Evolutionary conservation across 2,888 invertebrate genomes (phyloP).

Genomic region (Napeogenes sylphis): DNA sequence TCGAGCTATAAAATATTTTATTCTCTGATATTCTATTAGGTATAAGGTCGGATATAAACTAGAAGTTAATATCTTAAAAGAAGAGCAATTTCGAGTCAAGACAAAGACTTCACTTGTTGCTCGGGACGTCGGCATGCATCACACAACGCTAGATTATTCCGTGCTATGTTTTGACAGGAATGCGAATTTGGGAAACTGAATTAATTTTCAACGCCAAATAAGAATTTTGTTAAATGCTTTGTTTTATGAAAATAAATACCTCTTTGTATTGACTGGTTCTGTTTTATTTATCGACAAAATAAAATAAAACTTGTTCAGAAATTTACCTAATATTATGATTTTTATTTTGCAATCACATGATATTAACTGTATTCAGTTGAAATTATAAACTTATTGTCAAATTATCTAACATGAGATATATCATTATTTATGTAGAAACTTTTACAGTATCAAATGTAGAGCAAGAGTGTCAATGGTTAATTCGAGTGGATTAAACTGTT

Average conservation of each 20-base stretch:
- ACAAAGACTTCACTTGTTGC: constrained; percentile 59
- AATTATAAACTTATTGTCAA: too few species aligned
- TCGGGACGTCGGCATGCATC: constrained; percentile 47
- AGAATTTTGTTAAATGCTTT: constrained; percentile 15
- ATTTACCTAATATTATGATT: too few species aligned
- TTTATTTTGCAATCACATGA: too few species aligned
- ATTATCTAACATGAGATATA: too few species aligned
- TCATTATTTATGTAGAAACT: too few species aligned
- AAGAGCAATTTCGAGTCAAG: constrained; percentile 23
- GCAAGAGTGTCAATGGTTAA: neutral
- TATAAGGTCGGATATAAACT: constrained; percentile 3
- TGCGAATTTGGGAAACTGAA: constrained; percentile 25
- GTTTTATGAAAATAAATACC: too few species aligned
- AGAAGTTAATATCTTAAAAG: constrained; percentile 6
- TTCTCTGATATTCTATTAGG: constrained; percentile 1
- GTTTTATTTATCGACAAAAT: too few species aligned
- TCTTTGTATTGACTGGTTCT: too few species aligned
- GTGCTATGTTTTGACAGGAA: constrained; percentile 39
- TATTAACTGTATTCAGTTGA: too few species aligned
- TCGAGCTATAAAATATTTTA: neutral
- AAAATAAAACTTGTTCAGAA: too few species aligned
- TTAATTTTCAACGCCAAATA: neutral
- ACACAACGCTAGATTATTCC: constrained; percentile 44
- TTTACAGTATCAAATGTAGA: too few species aligned
- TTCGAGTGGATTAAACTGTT: constrained; percentile 19